These are phyloP conservation scores for Lagopus muta DNA, from an alignment of 2,113 vertebrate genomes.

Conservation along the genomic window DNA sequence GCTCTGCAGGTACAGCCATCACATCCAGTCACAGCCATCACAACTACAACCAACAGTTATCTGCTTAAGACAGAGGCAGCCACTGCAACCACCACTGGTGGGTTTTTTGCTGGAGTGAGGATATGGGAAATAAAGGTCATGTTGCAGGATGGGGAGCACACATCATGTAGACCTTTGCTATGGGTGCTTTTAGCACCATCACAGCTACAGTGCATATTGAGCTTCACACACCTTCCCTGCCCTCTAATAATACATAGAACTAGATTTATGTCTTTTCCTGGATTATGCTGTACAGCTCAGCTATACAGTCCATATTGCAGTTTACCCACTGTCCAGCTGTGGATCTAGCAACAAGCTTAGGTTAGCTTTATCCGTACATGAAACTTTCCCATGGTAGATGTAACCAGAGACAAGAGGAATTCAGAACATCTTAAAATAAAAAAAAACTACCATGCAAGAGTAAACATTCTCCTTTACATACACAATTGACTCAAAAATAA, in stretches of 20 bases:
- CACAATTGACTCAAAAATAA: rapidly evolving
- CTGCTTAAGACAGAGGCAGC: too few relatives aligned
- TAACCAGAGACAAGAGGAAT: background rate
- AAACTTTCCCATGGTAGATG: background rate
- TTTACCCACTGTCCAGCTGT: background rate
- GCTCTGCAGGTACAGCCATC: background rate
- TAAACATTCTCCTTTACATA: background rate
- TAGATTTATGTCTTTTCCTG: background rate
- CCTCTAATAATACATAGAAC: background rate
- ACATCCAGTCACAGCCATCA: background rate
- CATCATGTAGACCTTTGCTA: rapidly evolving
- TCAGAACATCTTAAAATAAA: background rate
- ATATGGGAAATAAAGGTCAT: background rate
- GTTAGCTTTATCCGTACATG: background rate
- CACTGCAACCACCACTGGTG: background rate
- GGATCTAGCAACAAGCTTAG: background rate
- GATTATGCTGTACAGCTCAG: background rate
- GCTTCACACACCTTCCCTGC: background rate
- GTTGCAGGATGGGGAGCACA: background rate
- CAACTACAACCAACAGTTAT: background rate
- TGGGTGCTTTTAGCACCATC: background rate
- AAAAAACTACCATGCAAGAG: background rate
- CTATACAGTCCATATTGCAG: background rate
- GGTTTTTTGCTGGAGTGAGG: background rate
- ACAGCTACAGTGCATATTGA: background rate